Evolutionary conservation across 2,888 invertebrate species (phyloP), one percentile per base, ranked within the genome.

Genomic region (Cosmia pyralina): DNA sequence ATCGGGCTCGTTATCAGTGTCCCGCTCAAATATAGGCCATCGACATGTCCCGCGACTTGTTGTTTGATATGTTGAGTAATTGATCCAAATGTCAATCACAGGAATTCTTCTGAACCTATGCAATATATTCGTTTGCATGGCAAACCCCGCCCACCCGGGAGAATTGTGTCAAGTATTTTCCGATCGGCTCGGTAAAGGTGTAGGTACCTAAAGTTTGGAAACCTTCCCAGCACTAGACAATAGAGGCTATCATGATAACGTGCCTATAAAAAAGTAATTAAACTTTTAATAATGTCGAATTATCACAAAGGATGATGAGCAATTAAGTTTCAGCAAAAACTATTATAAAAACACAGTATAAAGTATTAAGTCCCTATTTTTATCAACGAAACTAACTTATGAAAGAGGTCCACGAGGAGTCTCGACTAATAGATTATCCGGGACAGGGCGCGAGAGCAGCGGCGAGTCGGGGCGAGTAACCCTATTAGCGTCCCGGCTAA

Each of bases 1-100:
- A 85, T 82, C 77, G 59, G 68, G 50, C 22, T 59, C 72, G 76
- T 84, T 74, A 83, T 71, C 71, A 79, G 55, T 38, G 71, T 41
- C 60, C 77, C 52, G 65, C 53, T 72, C 58, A 63, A 38, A 82
- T 82, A 58, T 75, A 75, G 81, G 83, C 46, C 75, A 71, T 63
- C 50, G 71, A 83, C 59, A 17, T 52, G 71, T 81, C 38, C 53
- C 5, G 11, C 81, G 57, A 83, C 57, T 75, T 57, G 83, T 83
- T 69, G 77, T 58, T 59, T 65, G 65, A 81, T 60, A 34, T 17
- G 78, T 81, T 78, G 81, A 69, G 59, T 55, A 17, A 75, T 81
- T 78, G 81, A 78, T 63, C 44, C 17, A 15, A 75, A 68, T 46
- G 46, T 77, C 66, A 74, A 66, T 66, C 34, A 75, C 19, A 55